A percentile compares a stretch with the other conserved stretches of the same genome.
phyloP scores from a whole-genome alignment of 1,140 invertebrate species.

The Parapsyche elsis region DNA sequence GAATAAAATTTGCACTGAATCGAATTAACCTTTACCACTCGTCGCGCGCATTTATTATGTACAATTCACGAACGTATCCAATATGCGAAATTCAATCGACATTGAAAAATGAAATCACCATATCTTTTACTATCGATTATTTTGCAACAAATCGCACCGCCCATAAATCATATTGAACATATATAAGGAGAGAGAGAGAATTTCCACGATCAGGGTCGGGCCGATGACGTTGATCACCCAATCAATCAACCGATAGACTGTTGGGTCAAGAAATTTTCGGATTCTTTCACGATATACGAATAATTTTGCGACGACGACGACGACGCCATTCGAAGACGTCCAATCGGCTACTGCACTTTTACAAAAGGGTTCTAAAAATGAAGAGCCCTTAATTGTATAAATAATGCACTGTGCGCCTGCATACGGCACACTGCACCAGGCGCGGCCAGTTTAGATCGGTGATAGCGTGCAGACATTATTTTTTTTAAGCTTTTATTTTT shows the following conservation, averaged over 20 bases:
- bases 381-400: conserved; percentile 43
- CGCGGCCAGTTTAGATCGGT: neutral
- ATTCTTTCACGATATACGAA: no score
- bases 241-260: no score
- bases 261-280: no score
- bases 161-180: no score
- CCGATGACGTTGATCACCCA: no score
- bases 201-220: no score
- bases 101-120: neutral
- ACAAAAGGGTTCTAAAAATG: conserved; percentile 21
- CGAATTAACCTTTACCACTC: neutral
- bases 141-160: no score
- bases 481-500: conserved; percentile 28
- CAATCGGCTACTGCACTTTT: no score
- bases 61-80: neutral
- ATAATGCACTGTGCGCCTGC: conserved; percentile 31
- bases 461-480: conserved; percentile 38
- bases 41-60: neutral
- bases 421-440: neutral
- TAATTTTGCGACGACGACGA: no score
- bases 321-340: no score
- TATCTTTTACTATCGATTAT: no score
- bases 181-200: no score
- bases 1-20: neutral
- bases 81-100: neutral